Conservation (phyloP, 1,140 invertebrate genomes). For the Megathymus violae region DNA sequence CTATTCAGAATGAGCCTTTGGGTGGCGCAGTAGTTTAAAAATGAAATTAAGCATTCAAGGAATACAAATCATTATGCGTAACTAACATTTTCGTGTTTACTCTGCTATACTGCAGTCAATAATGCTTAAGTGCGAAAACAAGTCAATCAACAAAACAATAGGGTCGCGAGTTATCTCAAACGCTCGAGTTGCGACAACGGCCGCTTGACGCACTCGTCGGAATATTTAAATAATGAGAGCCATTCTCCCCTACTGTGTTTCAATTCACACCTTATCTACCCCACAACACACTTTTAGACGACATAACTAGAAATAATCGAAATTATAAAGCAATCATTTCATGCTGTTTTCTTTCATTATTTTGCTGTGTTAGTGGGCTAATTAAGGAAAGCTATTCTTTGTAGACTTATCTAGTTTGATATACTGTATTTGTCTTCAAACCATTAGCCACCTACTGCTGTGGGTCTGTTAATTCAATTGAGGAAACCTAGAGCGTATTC, state of each 20-base stretch:
- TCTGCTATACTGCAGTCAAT: slow-evolving; percentile 18
- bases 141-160: slow-evolving; percentile 70
- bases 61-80: slow-evolving; percentile 2
- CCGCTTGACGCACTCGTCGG: slow-evolving; percentile 66
- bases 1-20: too few relatives aligned
- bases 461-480: too few relatives aligned
- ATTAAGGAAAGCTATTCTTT: too few relatives aligned
- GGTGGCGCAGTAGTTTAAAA: too few relatives aligned
- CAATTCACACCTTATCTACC: slow-evolving; percentile 71
- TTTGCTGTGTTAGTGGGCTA: not conserved
- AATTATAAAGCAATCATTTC: not conserved
- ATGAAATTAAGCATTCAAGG: too few relatives aligned
- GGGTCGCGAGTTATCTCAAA: slow-evolving; percentile 56
- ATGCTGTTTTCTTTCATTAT: not conserved
- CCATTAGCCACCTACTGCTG: too few relatives aligned
- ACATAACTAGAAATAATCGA: slow-evolving; percentile 23
- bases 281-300: slow-evolving; percentile 63
- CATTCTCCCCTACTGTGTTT: slow-evolving; percentile 54
- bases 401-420: too few relatives aligned
- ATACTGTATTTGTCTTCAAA: too few relatives aligned
- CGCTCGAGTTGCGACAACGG: slow-evolving; percentile 64
- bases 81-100: slow-evolving; percentile 5
- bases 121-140: slow-evolving; percentile 45
- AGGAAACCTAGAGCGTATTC: too few relatives aligned
- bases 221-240: slow-evolving; percentile 79